Evolutionary conservation across 2,888 invertebrate genomes (phyloP).

Genomic region (Eueremaeus valkanovi): DNA sequence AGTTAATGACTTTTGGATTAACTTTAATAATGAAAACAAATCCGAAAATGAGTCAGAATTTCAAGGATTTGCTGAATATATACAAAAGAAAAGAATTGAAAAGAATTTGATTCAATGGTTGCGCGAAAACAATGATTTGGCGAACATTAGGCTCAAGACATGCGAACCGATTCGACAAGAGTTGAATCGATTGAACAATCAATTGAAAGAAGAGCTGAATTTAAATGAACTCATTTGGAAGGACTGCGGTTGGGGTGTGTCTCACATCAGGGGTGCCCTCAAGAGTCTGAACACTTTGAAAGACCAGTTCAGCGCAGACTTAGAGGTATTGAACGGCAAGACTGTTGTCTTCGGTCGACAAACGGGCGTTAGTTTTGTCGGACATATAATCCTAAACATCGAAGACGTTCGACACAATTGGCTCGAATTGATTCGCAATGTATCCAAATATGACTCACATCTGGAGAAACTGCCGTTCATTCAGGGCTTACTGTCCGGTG

Average conservation of each 20-base stretch:
- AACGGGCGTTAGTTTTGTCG: constrained; percentile 85
- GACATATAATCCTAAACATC: constrained; percentile 81
- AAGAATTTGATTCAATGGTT: constrained; percentile 60
- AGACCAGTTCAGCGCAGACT: constrained; percentile 67
- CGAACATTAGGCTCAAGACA: constrained; percentile 64
- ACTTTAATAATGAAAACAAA: neutral
- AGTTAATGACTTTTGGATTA: constrained; percentile 3
- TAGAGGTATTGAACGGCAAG: constrained; percentile 60
- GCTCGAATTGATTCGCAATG: constrained; percentile 68
- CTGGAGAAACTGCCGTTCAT: constrained; percentile 21
- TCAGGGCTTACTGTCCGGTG: constrained; percentile 37
- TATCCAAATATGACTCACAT: constrained; percentile 5
- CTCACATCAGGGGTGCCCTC: constrained; percentile 84
- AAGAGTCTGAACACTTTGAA: constrained; percentile 73
- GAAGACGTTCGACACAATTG: constrained; percentile 90
- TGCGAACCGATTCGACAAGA: constrained; percentile 68
- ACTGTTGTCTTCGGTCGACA: constrained; percentile 79
- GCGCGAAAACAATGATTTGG: constrained; percentile 64
- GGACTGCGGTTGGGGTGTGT: constrained; percentile 54
- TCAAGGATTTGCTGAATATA: constrained; percentile 33
- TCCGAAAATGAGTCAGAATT: constrained; percentile 23
- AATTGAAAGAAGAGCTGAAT: constrained; percentile 59
- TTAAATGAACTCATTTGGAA: constrained; percentile 60
- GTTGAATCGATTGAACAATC: constrained; percentile 63
- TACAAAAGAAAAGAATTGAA: constrained; percentile 30